Evolutionary conservation across 2,113 vertebrate genomes (phyloP), one percentile per base, ranked within the genome.

Genomic region (Pomatorhinus ruficollis): DNA sequence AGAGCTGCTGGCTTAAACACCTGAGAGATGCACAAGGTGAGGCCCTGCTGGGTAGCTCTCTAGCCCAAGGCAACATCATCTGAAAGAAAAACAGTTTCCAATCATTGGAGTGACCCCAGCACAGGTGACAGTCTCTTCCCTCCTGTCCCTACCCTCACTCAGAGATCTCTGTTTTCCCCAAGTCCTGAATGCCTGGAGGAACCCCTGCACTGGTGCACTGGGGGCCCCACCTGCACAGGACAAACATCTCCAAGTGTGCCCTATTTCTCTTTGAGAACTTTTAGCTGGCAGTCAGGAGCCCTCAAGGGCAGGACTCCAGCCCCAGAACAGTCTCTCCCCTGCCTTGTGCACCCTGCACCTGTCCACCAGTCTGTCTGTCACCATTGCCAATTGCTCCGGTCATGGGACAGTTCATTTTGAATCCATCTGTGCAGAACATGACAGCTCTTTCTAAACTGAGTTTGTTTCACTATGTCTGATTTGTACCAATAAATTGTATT

Each of bases 401-500:
- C 94, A 92, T 47, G 6, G 90, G 75, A 94, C 76, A 92, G 86
- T 75, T 91, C 50, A 37, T 75, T 87, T 94, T 78, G 63, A 91
- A 86, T 61, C 89, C 90, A 95, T 93, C 87, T 94, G 96, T 95
- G 96, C 95, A 82, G 90, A 93, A 84, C 78, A 52, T 75, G 84
- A 91, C 76, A 89, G 89, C 83, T 94, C 78, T 93, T 94, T 96
- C 84, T 82, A 83, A 91, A 88, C 22, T 15, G 31, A 65, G 53
- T 96, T 94, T 90, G 75, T 86, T 93, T 96, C 95, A 90, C 15
- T 1, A 31, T 89, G 75, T 96, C 78, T 90, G 93, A 78, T 96
- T 97, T 97, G 93, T 97, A 97, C 57, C 89, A 97, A 97, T 97
- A 97, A 97, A 97, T 75, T 76, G 90, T 97, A 96, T 96, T 97